Evolutionary conservation across 1,140 invertebrate species (phyloP).

Genomic region (Macrobrachium rosenbergii): DNA sequence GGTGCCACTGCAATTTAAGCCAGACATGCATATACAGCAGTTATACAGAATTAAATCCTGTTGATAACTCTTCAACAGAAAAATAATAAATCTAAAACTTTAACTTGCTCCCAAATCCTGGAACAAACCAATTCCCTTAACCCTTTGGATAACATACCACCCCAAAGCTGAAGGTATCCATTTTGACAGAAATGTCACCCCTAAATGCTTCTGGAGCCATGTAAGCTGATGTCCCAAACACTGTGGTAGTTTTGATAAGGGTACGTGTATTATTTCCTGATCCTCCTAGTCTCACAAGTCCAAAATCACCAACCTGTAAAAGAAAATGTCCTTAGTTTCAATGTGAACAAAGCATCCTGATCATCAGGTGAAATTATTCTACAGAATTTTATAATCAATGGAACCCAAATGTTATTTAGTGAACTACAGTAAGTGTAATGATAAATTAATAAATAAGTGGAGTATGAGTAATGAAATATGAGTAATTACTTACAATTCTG

Average conservation of each 20-base stretch:
- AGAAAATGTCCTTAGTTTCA: slow-evolving; percentile 1
- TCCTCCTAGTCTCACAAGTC: slow-evolving; percentile 75
- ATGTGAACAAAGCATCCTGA: background rate
- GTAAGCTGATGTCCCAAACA: slow-evolving; percentile 81
- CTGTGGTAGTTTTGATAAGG: slow-evolving; percentile 71
- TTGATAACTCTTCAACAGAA: background rate
- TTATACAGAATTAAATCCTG: too few species aligned
- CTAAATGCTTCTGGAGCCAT: slow-evolving; percentile 82
- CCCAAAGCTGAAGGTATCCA: slow-evolving; percentile 84
- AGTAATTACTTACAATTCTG: background rate
- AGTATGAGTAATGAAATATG: background rate
- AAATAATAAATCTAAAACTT: background rate
- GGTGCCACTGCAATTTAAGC: background rate
- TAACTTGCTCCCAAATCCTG: background rate
- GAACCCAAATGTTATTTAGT: background rate
- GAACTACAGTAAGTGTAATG: background rate
- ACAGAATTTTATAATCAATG: background rate
- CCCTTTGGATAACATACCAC: slow-evolving; percentile 72
- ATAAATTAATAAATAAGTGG: background rate
- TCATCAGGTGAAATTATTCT: background rate
- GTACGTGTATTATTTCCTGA: slow-evolving; percentile 68
- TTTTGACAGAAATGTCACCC: slow-evolving; percentile 80
- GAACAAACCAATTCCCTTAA: too few species aligned
- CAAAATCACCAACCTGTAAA: slow-evolving; percentile 81
- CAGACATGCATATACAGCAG: too few species aligned